Evolutionary conservation across 2,888 invertebrate genomes (phyloP).

Genomic region (Nomada ruficornis): DNA sequence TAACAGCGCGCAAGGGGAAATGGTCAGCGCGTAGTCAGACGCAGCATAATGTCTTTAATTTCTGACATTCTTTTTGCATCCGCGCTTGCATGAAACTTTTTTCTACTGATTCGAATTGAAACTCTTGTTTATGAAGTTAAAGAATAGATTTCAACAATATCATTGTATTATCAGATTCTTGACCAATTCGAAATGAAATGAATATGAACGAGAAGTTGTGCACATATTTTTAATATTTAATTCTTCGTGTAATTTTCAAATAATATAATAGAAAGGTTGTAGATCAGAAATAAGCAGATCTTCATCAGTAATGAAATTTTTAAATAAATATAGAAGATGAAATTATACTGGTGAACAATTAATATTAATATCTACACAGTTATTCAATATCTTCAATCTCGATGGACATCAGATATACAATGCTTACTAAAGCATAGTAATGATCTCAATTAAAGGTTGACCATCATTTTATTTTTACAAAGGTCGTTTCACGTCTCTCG

Average conservation of each 20-base stretch:
- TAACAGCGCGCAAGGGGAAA: not conserved
- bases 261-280: not conserved
- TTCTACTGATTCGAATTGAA: no score
- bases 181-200: not conserved
- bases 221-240: not conserved
- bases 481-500: not conserved
- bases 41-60: not conserved
- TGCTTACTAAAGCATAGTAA: not conserved
- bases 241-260: not conserved
- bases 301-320: no score
- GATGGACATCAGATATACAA: not conserved
- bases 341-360: no score
- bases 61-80: no score
- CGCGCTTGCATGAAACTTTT: no score
- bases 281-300: no score
- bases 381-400: not conserved
- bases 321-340: no score
- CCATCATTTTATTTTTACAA: not conserved
- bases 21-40: not conserved
- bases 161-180: not conserved
- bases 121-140: no score
- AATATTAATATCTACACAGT: no score
- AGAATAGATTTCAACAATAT: not conserved
- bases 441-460: constrained; percentile 14
- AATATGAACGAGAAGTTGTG: no score